These are phyloP conservation scores for Diplodus sargus DNA, from an alignment of 2,797 vertebrate species.

Conservation along the genomic window DNA sequence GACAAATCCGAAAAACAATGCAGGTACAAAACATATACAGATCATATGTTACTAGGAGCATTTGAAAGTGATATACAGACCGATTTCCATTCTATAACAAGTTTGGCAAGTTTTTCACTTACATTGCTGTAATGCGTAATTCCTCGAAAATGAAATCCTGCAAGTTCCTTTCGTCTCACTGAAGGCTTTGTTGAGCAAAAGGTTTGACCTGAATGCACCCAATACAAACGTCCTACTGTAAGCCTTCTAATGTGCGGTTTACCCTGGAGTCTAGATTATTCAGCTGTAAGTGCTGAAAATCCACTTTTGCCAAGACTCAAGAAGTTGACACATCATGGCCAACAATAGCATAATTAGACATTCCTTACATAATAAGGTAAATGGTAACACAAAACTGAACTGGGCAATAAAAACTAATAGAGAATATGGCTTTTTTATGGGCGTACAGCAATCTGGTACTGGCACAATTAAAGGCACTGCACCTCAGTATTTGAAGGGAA, in stretches of 20 bases:
- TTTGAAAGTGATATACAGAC: neutral
- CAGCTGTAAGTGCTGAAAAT: slow-evolving; percentile 63
- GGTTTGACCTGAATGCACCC: slow-evolving; percentile 66
- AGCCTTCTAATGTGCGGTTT: slow-evolving; percentile 58
- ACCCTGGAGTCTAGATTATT: slow-evolving; percentile 66
- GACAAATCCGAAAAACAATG: slow-evolving; percentile 42
- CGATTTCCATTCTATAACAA: neutral
- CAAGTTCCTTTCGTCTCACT: slow-evolving; percentile 41
- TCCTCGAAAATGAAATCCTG: slow-evolving; percentile 55
- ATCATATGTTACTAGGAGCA: neutral
- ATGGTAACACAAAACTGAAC: slow-evolving; percentile 26
- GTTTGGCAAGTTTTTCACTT: slow-evolving; percentile 29
- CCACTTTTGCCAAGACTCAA: slow-evolving; percentile 53
- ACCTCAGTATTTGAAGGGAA: slow-evolving; percentile 1
- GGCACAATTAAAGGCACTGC: slow-evolving; percentile 25
- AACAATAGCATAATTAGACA: slow-evolving; percentile 42
- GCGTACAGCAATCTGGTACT: slow-evolving; percentile 7
- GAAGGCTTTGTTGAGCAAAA: slow-evolving; percentile 53
- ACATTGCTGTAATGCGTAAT: slow-evolving; percentile 27
- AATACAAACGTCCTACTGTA: slow-evolving; percentile 66
- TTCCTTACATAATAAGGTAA: slow-evolving; percentile 55
- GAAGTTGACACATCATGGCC: slow-evolving; percentile 38
- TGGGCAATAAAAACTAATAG: slow-evolving; percentile 21
- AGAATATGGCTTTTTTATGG: slow-evolving; percentile 8
- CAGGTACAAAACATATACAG: slow-evolving; percentile 15